phyloP scores from a whole-genome alignment of 2,888 invertebrate species.

The Temnothorax ravouxi region DNA sequence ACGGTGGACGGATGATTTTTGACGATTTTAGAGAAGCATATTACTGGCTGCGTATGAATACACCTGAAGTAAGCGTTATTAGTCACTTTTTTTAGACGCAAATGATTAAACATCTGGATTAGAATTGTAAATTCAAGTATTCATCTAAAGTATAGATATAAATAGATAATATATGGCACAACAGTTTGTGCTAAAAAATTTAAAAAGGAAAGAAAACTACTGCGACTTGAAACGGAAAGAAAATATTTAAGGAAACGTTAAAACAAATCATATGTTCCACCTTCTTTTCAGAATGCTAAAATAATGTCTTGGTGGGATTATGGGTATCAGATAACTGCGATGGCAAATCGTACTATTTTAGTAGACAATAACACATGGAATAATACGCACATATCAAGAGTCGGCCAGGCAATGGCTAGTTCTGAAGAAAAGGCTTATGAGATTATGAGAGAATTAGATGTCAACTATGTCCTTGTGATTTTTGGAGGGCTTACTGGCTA shows the following conservation, averaged over 20 bases:
- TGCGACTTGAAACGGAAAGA: not conserved
- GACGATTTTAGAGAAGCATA: constrained; percentile 99
- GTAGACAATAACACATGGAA: constrained; percentile 99
- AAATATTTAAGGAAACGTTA: constrained; percentile 25
- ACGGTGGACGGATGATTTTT: constrained; percentile 98
- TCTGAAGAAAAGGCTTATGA: constrained; percentile 98
- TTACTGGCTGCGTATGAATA: constrained; percentile 99
- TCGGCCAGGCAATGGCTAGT: constrained; percentile 99
- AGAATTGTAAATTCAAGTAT: not conserved
- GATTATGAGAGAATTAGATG: constrained; percentile 98
- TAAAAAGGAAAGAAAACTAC: not conserved
- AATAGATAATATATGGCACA: not conserved
- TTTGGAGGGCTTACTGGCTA: constrained; percentile 99
- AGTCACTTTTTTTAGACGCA: constrained; percentile 23
- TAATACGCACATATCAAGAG: constrained; percentile 99
- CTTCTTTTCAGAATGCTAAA: constrained; percentile 91
- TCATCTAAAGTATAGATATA: not conserved
- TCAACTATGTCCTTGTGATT: constrained; percentile 98
- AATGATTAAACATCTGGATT: not conserved
- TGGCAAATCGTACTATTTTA: constrained; percentile 99
- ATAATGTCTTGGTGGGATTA: constrained; percentile 99
- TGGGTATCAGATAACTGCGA: constrained; percentile 99
- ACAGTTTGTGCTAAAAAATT: constrained; percentile 18
- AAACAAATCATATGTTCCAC: constrained; percentile 25
- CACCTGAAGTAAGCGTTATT: constrained; percentile 90